phyloP scores from a whole-genome alignment of 2,888 invertebrate species.

The Acronicta leporina region DNA sequence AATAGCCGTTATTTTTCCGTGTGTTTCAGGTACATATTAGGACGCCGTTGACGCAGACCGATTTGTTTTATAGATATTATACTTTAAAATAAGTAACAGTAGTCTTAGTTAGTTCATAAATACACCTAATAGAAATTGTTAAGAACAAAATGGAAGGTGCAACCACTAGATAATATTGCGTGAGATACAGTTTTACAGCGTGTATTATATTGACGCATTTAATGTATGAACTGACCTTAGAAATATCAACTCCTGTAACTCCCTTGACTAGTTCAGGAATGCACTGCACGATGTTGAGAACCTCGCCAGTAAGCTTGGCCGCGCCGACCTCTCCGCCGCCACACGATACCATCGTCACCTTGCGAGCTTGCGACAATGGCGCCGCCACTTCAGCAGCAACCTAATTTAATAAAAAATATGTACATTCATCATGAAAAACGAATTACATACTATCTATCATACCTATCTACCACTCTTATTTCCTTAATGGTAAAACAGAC shows the following conservation, averaged over 20 bases:
- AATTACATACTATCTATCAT: too few relatives aligned
- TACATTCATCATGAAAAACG: too few relatives aligned
- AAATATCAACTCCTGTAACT: constrained; percentile 98
- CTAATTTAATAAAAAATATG: constrained; percentile 79
- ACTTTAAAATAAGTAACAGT: constrained; percentile 1
- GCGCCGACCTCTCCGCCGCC: constrained; percentile 98
- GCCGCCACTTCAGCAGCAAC: constrained; percentile 99
- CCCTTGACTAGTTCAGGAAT: constrained; percentile 97
- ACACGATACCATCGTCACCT: constrained; percentile 98
- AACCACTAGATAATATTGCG: constrained; percentile 2
- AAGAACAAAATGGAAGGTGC: constrained; percentile 5
- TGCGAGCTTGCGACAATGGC: constrained; percentile 97
- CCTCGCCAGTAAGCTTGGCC: constrained; percentile 97
- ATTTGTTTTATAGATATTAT: neutral
- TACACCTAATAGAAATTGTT: constrained; percentile 4
- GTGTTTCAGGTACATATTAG: too few relatives aligned
- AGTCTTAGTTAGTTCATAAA: neutral
- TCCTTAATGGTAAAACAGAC: too few relatives aligned
- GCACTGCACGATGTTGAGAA: constrained; percentile 96
- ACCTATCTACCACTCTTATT: too few relatives aligned
- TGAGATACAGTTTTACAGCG: constrained; percentile 19
- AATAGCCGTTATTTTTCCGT: too few relatives aligned
- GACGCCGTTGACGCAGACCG: neutral
- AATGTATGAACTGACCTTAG: constrained; percentile 87
- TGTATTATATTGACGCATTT: constrained; percentile 9